phyloP scores from a whole-genome alignment of 1,140 invertebrate genomes.

The Diorhabda sublineata region DNA sequence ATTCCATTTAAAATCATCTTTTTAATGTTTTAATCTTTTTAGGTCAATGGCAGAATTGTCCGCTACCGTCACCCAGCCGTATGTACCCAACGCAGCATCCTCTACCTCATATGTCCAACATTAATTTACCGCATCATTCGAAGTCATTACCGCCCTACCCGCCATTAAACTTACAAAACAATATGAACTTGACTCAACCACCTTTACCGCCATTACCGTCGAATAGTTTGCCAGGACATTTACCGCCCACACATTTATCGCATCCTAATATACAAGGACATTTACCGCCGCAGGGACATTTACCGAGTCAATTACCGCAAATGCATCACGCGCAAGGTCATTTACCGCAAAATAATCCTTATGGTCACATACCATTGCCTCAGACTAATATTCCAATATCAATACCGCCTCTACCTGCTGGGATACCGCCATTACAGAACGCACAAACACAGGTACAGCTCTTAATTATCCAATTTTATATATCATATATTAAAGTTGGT shows the following conservation, averaged over 20 bases:
- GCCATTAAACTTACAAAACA: background rate
- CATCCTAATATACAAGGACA: no score
- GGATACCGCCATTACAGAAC: background rate
- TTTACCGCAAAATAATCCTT: background rate
- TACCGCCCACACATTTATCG: background rate
- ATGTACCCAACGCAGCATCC: slow-evolving; percentile 37
- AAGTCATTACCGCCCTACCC: background rate
- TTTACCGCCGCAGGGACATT: background rate
- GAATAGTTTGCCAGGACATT: background rate
- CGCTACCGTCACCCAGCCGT: slow-evolving; percentile 21
- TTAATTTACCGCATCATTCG: slow-evolving; percentile 20
- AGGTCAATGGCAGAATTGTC: slow-evolving; percentile 58
- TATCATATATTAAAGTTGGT: no score
- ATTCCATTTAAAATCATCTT: background rate
- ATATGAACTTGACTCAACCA: background rate
- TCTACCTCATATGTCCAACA: slow-evolving; percentile 29
- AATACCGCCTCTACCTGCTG: background rate
- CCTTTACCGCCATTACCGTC: slow-evolving; percentile 7
- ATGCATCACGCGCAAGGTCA: background rate
- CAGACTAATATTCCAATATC: background rate
- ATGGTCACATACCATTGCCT: background rate
- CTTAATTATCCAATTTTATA: no score
- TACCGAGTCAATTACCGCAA: background rate
- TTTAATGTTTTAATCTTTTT: background rate
- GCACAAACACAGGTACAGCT: no score